These are phyloP conservation scores for Saguinus midas DNA, from an alignment of 2,113 vertebrate species.

Conservation along the genomic window DNA sequence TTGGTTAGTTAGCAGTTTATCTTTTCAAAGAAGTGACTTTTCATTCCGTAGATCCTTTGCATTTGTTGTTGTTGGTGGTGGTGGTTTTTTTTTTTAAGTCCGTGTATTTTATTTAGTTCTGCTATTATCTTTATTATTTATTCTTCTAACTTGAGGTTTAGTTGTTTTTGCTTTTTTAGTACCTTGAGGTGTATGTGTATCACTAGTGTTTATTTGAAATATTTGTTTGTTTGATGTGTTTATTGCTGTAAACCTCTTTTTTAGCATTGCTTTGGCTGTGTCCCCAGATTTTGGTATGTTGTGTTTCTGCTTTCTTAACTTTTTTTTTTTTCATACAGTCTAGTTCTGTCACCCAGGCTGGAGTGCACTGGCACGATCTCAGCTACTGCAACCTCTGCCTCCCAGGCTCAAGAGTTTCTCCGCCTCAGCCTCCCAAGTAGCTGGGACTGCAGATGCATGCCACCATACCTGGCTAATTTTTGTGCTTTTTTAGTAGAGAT, in stretches of 20 bases:
- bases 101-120: neutral
- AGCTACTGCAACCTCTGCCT: too few species aligned
- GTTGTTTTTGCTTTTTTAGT: neutral
- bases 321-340: too few species aligned
- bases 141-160: neutral
- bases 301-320: neutral
- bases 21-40: neutral
- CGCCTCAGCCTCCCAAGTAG: too few species aligned
- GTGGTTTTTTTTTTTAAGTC: neutral
- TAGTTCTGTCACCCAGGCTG: too few species aligned
- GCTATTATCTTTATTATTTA: neutral
- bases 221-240: neutral
- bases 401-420: too few species aligned
- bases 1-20: neutral
- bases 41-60: neutral
- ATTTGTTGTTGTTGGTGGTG: neutral
- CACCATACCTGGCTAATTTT: too few species aligned
- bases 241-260: neutral
- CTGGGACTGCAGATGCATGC: too few species aligned
- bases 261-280: neutral
- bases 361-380: too few species aligned
- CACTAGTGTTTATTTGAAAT: neutral
- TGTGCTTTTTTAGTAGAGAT: too few species aligned
- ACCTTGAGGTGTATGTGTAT: neutral
- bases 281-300: neutral